Base-by-base conservation (phyloP, 2,113 vertebrate genomes). In the Progne subis region DNA sequence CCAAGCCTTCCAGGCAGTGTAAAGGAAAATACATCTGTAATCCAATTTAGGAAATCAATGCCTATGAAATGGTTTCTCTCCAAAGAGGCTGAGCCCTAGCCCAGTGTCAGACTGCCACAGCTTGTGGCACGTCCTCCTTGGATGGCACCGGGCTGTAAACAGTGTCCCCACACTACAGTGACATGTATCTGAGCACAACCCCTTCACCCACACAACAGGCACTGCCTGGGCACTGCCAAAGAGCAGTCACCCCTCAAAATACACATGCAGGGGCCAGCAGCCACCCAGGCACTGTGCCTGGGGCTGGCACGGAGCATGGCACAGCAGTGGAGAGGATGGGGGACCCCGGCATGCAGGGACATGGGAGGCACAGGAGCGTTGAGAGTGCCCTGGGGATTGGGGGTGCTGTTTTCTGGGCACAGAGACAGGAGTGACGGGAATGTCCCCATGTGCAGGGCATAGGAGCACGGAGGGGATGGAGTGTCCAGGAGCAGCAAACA, bases 71-170 rank as follows among this genome's bases (percentile, higher is more conserved):
- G 44, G 31, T 7, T 87, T 70, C 46, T 32, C 37, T 49, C 28
- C 60, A 24, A 21, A 39, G 1, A 12, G n/a, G 50, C 46, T 46
- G 44, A 53, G 9, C 20, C 43, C 11, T 16, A 52, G 55, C 46
- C 24, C 65, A 16, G 23, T 5, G 24, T 29, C 81, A 83, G 6
- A 3, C 5, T 39, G 61, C 10, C 43, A 39, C 52, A 53, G 52
- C 67, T 26, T 4, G 6, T 4, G 6, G n/a, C 41, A n/a, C 0
- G 0, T 18, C 8, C 49, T n/a, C 49, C 53, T 13, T 0, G 0
- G 46, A 8, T 1, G n/a, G 56, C 65, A 52, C 47, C 61, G 10
- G 71, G 26, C 60, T 14, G 2, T 6, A 7, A 6, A 6, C 26
- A 13, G 4, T 0, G 43, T 41, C 47, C 37, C 72, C 28, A 1